These are phyloP conservation scores for Pampusana beccarii DNA, from an alignment of 2,113 vertebrate genomes.

Conservation along the genomic window DNA sequence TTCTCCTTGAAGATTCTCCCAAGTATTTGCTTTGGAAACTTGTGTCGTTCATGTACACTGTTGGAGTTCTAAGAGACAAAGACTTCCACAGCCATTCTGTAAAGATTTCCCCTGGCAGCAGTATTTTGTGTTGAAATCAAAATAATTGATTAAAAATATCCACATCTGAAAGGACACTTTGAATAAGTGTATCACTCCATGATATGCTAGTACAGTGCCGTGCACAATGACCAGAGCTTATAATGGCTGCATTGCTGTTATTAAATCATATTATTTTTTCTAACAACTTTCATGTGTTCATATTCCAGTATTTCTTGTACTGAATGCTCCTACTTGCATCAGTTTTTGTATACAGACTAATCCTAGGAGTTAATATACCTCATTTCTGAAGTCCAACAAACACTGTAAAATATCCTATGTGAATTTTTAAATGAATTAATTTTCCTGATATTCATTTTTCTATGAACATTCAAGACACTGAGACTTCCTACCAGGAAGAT, in stretches of 20 bases:
- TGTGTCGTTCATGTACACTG: background rate
- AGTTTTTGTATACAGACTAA: background rate
- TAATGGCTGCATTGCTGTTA: background rate
- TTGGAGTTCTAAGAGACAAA: background rate
- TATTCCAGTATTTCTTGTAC: background rate
- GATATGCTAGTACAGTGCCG: rapidly evolving
- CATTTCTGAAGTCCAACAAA: background rate
- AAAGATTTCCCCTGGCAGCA: background rate
- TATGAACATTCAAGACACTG: background rate
- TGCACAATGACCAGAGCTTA: background rate
- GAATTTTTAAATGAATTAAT: background rate
- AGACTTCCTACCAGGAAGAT: background rate
- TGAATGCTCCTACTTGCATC: background rate
- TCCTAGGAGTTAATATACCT: background rate
- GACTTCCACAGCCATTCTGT: background rate
- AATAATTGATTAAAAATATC: background rate
- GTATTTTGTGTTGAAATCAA: background rate
- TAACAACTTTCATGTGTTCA: background rate
- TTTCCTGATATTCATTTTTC: background rate
- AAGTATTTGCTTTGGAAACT: background rate
- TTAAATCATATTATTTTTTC: background rate
- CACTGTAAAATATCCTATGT: background rate
- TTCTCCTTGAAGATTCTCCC: background rate
- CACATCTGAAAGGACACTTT: background rate
- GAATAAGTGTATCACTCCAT: background rate